Evolutionary conservation across 2,888 invertebrate species (phyloP).

Genomic region (Alitta virens): DNA sequence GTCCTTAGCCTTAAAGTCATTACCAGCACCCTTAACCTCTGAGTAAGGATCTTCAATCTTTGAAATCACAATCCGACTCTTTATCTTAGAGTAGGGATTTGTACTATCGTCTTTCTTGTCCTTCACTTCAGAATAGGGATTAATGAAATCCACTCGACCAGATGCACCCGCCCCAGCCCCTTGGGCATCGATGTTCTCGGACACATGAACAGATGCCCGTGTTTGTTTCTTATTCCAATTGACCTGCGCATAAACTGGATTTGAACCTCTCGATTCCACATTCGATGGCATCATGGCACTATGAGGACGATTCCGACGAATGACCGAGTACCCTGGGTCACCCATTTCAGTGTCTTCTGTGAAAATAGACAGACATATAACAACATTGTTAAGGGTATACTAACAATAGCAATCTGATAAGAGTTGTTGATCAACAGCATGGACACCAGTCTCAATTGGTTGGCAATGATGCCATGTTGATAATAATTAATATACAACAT

Average conservation of each 20-base stretch:
- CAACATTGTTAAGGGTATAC: too few relatives aligned
- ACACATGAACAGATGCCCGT: conserved; percentile 3
- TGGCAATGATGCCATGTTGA: too few relatives aligned
- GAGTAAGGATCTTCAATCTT: neutral
- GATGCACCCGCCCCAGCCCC: neutral
- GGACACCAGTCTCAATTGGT: too few relatives aligned
- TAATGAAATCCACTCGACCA: neutral
- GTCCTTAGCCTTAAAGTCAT: neutral
- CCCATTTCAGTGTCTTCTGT: conserved; percentile 3
- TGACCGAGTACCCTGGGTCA: conserved; percentile 12
- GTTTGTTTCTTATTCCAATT: neutral
- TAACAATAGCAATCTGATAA: too few relatives aligned
- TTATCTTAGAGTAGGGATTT: neutral
- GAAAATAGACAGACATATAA: neutral
- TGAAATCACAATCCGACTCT: neutral
- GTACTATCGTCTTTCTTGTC: neutral
- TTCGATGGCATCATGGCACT: neutral
- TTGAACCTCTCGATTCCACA: neutral
- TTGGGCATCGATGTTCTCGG: neutral
- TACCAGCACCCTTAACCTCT: neutral
- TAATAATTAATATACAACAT: too few relatives aligned
- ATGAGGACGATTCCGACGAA: conserved; percentile 5
- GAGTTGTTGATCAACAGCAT: too few relatives aligned
- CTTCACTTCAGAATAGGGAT: conserved; percentile 12
- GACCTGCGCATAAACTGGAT: conserved; percentile 6